Conservation (phyloP, 1,140 invertebrate species). For the Melitaea cinxia region DNA sequence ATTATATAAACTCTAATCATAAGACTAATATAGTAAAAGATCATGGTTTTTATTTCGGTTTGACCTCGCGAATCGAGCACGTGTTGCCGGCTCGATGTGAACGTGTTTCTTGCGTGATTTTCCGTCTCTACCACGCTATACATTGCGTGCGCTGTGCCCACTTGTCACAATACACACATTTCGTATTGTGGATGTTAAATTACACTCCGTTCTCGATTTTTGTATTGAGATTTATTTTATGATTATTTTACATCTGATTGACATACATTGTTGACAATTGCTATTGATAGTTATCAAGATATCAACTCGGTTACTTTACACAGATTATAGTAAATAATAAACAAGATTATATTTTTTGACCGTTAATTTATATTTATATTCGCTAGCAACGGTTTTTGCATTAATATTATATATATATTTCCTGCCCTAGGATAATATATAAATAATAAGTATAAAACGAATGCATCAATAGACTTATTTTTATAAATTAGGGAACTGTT, state of each 20-base stretch:
- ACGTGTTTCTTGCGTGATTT: constrained; percentile 53
- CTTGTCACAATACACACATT: constrained; percentile 9
- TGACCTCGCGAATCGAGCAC: constrained; percentile 38
- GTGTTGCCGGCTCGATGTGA: constrained; percentile 36
- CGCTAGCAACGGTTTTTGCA: not conserved
- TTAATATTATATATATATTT: not conserved
- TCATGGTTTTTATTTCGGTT: constrained; percentile 13
- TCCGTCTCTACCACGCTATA: constrained; percentile 15
- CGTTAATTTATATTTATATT: not conserved
- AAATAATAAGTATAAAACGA: constrained; percentile 4
- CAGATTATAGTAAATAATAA: not conserved
- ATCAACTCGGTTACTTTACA: not conserved
- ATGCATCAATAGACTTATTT: not conserved
- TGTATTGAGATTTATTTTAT: not conserved
- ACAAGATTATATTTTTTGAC: not conserved
- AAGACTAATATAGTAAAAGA: not conserved
- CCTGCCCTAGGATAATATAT: not conserved
- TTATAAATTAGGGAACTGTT: not conserved
- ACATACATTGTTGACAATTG: not conserved
- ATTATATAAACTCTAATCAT: not conserved
- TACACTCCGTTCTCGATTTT: not conserved
- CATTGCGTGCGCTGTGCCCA: not conserved
- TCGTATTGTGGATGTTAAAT: constrained; percentile 5
- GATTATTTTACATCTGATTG: constrained; percentile 11
- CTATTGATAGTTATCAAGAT: not conserved